A percentile compares a stretch with the other conserved stretches of the same genome.
phyloP scores from a whole-genome alignment of 1,140 invertebrate genomes.

The Calosoma granatense region DNA sequence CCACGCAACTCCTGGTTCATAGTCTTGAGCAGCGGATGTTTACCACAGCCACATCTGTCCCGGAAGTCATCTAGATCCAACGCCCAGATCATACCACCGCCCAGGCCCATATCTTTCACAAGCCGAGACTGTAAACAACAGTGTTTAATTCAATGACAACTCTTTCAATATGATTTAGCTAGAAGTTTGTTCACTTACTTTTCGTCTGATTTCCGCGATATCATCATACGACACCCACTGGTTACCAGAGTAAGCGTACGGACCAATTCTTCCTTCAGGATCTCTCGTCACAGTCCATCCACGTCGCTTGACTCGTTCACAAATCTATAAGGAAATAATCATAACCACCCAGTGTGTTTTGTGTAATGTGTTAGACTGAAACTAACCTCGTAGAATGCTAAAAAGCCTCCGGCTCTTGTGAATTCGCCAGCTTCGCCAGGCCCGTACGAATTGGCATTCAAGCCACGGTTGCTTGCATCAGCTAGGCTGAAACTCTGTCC shows the following conservation, averaged over 20 bases:
- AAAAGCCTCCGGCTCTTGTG: constrained; percentile 67
- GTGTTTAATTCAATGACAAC: constrained; percentile 2
- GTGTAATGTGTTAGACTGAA: not conserved
- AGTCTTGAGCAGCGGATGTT: constrained; percentile 45
- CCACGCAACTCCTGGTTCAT: constrained; percentile 44
- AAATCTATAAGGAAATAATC: constrained; percentile 41
- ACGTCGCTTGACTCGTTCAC: constrained; percentile 44
- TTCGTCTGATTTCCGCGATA: constrained; percentile 49
- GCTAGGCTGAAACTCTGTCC: constrained; percentile 71
- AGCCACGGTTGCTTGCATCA: constrained; percentile 41
- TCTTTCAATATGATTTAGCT: not conserved
- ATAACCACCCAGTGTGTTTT: not conserved
- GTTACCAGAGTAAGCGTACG: constrained; percentile 57
- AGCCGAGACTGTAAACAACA: constrained; percentile 37
- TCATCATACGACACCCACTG: constrained; percentile 82
- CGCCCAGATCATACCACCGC: constrained; percentile 74
- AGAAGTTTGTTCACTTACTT: constrained; percentile 23
- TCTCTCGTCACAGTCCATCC: constrained; percentile 59
- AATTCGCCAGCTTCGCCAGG: constrained; percentile 69
- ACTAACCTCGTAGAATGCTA: constrained; percentile 73
- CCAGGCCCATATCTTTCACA: constrained; percentile 47
- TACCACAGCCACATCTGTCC: constrained; percentile 52
- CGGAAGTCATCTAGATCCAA: constrained; percentile 65
- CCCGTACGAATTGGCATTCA: constrained; percentile 57
- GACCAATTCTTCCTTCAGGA: constrained; percentile 52